A percentile compares a stretch with the other conserved stretches of the same genome.
These are phyloP conservation scores for Scolopax rusticola DNA, from an alignment of 2,797 vertebrate genomes.

Conservation along the genomic window DNA sequence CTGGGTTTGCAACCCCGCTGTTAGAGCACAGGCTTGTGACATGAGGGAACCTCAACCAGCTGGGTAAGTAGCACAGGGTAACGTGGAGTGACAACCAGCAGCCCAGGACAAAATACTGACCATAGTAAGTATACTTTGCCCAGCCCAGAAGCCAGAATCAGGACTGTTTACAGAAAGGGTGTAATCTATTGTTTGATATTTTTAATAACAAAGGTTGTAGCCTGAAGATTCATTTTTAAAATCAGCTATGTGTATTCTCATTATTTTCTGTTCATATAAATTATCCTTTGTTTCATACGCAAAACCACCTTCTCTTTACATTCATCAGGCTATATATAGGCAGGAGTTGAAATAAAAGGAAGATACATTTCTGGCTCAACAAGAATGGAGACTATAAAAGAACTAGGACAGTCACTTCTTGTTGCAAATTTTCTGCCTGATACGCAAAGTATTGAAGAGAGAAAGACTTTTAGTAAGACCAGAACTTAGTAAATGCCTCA, in stretches of 20 bases:
- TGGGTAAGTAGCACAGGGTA: background rate
- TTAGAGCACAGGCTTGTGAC: background rate
- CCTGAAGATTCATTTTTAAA: background rate
- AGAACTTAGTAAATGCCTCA: background rate
- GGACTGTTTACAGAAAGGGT: background rate
- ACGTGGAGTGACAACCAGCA: background rate
- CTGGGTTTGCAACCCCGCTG: background rate
- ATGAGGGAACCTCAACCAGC: background rate
- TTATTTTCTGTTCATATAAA: background rate
- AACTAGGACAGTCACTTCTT: background rate
- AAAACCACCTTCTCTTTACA: background rate
- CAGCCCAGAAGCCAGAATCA: background rate
- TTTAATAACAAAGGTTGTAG: background rate
- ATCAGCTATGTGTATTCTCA: background rate
- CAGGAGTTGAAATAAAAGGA: slow-evolving; percentile 1
- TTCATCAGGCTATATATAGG: background rate
- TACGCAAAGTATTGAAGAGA: background rate
- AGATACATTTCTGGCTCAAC: slow-evolving; percentile 2
- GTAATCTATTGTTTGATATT: background rate
- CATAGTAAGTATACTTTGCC: background rate
- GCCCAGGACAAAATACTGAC: background rate
- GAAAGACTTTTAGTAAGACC: background rate
- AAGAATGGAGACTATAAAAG: background rate
- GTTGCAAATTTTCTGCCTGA: background rate
- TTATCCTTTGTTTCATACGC: background rate